Evolutionary conservation across 37 sponge, comb jelly and placozoan species (phyloP).

Genomic region (Aplysina aerophoba): DNA sequence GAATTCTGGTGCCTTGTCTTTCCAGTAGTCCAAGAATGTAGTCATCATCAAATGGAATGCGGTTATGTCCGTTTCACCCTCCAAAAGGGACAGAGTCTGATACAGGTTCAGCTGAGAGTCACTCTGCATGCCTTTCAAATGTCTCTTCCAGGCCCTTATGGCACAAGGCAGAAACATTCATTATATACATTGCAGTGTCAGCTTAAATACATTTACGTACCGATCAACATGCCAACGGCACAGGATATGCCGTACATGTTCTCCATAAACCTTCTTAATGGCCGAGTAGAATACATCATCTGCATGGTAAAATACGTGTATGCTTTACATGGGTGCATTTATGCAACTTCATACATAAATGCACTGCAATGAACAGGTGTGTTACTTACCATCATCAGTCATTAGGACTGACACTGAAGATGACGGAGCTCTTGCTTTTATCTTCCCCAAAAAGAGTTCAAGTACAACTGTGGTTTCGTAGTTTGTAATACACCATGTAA

Average conservation of each 20-base stretch:
- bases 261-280: constrained; percentile 22
- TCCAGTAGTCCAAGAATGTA: constrained; percentile 5
- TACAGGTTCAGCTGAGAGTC: neutral
- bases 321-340: too few species aligned
- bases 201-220: neutral
- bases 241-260: constrained; percentile 24
- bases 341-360: neutral
- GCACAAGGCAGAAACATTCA: too few species aligned
- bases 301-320: neutral
- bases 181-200: too few species aligned
- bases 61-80: too few species aligned
- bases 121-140: too few species aligned
- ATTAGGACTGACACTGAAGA: constrained; percentile 16
- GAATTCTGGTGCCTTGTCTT: constrained; percentile 11
- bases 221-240: constrained; percentile 46
- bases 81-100: constrained; percentile 20
- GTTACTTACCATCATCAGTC: constrained; percentile 56
- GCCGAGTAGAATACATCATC: constrained; percentile 45
- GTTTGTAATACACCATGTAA: constrained; percentile 48
- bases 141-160: too few species aligned
- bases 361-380: neutral
- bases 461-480: neutral
- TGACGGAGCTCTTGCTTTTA: constrained; percentile 23
- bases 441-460: neutral
- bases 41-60: neutral